Percentiles rank a stretch among this genome's conserved stretches.
Evolutionary conservation across 2,888 invertebrate species (phyloP).

Genomic region (Folsomia manolachei): DNA sequence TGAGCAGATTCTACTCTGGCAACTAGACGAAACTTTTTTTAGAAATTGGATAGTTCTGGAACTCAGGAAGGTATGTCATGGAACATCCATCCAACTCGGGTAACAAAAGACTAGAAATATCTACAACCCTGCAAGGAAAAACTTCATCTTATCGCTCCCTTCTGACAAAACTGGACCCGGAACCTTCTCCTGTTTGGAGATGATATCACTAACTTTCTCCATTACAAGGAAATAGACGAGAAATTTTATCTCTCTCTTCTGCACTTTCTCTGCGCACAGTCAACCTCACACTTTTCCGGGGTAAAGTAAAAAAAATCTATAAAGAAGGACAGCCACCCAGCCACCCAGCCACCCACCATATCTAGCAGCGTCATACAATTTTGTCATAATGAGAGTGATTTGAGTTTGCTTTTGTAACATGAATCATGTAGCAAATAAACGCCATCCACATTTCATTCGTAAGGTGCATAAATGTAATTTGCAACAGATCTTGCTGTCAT

Average conservation of each 20-base stretch:
- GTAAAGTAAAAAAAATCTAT: constrained; percentile 5
- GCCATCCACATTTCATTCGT: background rate
- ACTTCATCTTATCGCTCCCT: background rate
- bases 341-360: background rate
- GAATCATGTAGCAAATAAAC: too few species aligned
- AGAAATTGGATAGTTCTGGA: too few species aligned
- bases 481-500: background rate
- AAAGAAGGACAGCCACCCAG: background rate
- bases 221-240: too few species aligned
- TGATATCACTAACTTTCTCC: background rate
- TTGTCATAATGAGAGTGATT: too few species aligned
- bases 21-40: too few species aligned
- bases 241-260: constrained; percentile 11
- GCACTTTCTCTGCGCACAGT: constrained; percentile 16
- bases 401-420: too few species aligned
- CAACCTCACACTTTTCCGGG: constrained; percentile 14
- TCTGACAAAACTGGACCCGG: background rate
- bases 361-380: background rate
- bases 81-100: background rate
- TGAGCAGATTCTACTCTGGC: too few species aligned
- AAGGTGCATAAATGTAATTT: background rate
- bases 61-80: too few species aligned
- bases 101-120: background rate
- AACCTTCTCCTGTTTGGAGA: background rate
- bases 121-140: background rate